Evolutionary conservation across 2,113 vertebrate genomes (phyloP), one percentile per base, ranked within the genome.

Genomic region (Callipepla squamata): DNA sequence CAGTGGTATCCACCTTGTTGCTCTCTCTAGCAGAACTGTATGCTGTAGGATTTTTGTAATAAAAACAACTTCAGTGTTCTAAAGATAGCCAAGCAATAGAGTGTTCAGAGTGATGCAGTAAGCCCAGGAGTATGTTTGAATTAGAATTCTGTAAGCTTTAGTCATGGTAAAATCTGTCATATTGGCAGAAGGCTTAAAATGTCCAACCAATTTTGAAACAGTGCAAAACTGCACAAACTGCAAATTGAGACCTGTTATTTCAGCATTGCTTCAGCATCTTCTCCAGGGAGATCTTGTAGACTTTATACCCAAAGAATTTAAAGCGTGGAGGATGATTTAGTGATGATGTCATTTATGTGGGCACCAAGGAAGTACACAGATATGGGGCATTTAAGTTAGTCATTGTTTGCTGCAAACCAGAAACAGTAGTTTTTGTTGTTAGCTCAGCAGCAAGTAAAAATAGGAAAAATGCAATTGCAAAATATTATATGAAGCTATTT

Each of bases 381-480:
- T 2, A 22, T 1, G 12, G 48, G 26, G 26, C 61, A 15, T 26
- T 66, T 38, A 5, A 16, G 8, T 21, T 30, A 26, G 13, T 45
- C 17, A 2, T 20, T 11, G 14, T 50, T 34, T 78, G 23, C 55
- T 87, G 69, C 45, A 48, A n/a, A 62, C 13, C 28, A 73, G 32
- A 59, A 48, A 5, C 9, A 11, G 8, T 15, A 16, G 10, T 32
- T 21, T 3, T 19, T 50, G 11, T 5, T 18, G 6, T 3, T 58
- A 48, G 22, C 57, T 26, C 26, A 36, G 19, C 7, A 47, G 9
- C 8, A 13, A 22, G 18, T 8, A 5, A 34, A 68, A 70, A 7
- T 1, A 61, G 55, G 1, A 4, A 0, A 2, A 65, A 6, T 32
- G 15, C 5, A 26, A 50, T 8, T 2, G 5, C 22, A 11, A 6